phyloP scores from a whole-genome alignment of 2,797 vertebrate genomes.

The Mus caroli region DNA sequence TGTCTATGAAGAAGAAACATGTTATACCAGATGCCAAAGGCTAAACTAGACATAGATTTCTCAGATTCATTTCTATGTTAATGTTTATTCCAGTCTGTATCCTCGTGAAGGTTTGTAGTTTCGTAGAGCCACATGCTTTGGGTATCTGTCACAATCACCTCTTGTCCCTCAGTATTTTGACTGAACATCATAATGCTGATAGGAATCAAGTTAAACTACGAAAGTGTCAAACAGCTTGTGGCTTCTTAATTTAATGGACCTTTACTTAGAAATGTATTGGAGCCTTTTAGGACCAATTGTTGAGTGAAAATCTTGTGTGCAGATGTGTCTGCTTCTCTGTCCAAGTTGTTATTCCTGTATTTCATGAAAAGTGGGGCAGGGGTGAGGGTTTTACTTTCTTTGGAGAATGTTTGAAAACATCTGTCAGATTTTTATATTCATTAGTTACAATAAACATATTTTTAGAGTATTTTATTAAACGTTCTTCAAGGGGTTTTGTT shows the following conservation, averaged over 20 bases:
- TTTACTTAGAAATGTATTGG: conserved; percentile 65
- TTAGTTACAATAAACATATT: conserved; percentile 90
- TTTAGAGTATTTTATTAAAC: conserved; percentile 87
- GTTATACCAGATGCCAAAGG: conserved; percentile 82
- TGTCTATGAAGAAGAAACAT: conserved; percentile 72
- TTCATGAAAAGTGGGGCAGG: conserved; percentile 3
- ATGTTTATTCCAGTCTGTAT: conserved; percentile 49
- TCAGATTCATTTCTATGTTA: conserved; percentile 57
- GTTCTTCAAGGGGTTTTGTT: conserved; percentile 65
- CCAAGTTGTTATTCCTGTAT: conserved; percentile 72
- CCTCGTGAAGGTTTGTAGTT: conserved; percentile 37
- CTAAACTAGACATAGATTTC: conserved; percentile 72
- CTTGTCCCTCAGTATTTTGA: conserved; percentile 61
- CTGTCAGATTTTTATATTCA: conserved; percentile 87
- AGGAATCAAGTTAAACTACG: conserved; percentile 57
- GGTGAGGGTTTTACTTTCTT: conserved; percentile 78
- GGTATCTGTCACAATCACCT: conserved; percentile 57
- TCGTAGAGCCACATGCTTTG: conserved; percentile 63
- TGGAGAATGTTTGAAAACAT: conserved; percentile 84
- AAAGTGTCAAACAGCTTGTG: conserved; percentile 47
- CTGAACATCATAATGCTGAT: conserved; percentile 45
- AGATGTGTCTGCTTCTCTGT: conserved; percentile 71
- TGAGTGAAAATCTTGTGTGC: conserved; percentile 78
- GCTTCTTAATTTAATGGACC: conserved; percentile 63
- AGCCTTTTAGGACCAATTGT: conserved; percentile 49